phyloP scores from a whole-genome alignment of 2,888 invertebrate species.

The Phaonia tiefii region DNA sequence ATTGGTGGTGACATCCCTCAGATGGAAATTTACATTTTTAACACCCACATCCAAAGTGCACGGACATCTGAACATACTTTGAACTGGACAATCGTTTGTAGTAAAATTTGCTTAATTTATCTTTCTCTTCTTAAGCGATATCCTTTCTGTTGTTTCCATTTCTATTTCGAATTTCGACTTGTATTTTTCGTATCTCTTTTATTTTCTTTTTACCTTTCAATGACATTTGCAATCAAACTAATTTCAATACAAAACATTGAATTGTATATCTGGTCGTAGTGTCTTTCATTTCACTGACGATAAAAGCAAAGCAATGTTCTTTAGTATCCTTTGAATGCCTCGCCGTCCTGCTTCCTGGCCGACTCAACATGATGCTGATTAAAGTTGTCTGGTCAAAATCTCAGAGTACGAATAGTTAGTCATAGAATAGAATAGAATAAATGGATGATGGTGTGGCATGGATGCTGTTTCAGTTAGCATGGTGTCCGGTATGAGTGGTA shows the following conservation, averaged over 20 bases:
- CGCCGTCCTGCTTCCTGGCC: neutral
- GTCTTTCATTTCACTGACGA: slow-evolving; percentile 4
- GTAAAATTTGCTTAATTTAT: too few species aligned
- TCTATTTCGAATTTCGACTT: neutral
- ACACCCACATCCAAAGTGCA: slow-evolving; percentile 7
- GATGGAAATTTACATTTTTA: slow-evolving; percentile 29
- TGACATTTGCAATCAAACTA: slow-evolving; percentile 65
- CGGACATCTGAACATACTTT: neutral
- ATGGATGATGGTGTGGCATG: neutral
- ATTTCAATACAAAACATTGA: slow-evolving; percentile 57
- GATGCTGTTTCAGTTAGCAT: neutral
- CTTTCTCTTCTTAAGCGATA: too few species aligned
- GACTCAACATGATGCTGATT: slow-evolving; percentile 66
- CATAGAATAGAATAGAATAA: neutral
- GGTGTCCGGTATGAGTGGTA: slow-evolving; percentile 41
- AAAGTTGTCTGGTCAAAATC: slow-evolving; percentile 60
- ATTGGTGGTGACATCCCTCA: slow-evolving; percentile 20
- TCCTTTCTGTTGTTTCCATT: neutral
- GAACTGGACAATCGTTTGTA: neutral
- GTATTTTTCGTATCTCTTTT: slow-evolving; percentile 24
- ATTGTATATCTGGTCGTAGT: slow-evolving; percentile 14
- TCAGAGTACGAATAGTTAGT: neutral
- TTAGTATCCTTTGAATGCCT: slow-evolving; percentile 46
- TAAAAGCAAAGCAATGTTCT: slow-evolving; percentile 39
- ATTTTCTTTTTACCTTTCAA: slow-evolving; percentile 49